phyloP scores from a whole-genome alignment of 2,113 vertebrate species.

The Typhlomys cinereus region DNA sequence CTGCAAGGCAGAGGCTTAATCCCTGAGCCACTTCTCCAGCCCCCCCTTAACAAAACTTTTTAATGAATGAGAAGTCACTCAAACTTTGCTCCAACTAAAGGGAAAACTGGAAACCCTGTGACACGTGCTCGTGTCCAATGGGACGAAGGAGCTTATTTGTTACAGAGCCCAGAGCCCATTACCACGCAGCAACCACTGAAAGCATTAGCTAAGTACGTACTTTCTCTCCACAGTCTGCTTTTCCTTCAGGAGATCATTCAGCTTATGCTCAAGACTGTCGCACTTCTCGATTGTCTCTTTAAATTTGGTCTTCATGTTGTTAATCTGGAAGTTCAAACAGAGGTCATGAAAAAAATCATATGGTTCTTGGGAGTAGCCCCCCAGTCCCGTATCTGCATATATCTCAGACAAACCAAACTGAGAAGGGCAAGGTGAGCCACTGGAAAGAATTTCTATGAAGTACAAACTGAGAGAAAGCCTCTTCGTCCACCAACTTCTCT shows the following conservation, averaged over 20 bases:
- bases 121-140: not conserved
- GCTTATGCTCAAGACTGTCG: slow-evolving; percentile 93
- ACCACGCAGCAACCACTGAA: not conserved
- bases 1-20: no score
- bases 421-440: not conserved
- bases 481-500: not conserved
- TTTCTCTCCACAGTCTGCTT: slow-evolving; percentile 96
- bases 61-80: not conserved
- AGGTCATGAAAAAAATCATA: slow-evolving; percentile 68
- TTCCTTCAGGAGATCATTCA: slow-evolving; percentile 95
- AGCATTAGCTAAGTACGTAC: slow-evolving; percentile 85
- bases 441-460: not conserved
- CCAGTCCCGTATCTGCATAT: not conserved
- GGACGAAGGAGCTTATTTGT: not conserved
- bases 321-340: slow-evolving; percentile 90
- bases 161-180: not conserved
- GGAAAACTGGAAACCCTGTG: not conserved
- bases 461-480: not conserved
- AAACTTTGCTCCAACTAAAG: not conserved
- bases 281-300: slow-evolving; percentile 99
- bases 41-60: not conserved
- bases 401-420: slow-evolving; percentile 48
- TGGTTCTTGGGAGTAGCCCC: not conserved
- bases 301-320: slow-evolving; percentile 99
- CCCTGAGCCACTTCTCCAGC: no score